Percentiles rank a stretch among this genome's conserved stretches.
These are phyloP conservation scores for Lordiphosa mommai DNA, from an alignment of 1,140 invertebrate genomes.

Conservation along the genomic window DNA sequence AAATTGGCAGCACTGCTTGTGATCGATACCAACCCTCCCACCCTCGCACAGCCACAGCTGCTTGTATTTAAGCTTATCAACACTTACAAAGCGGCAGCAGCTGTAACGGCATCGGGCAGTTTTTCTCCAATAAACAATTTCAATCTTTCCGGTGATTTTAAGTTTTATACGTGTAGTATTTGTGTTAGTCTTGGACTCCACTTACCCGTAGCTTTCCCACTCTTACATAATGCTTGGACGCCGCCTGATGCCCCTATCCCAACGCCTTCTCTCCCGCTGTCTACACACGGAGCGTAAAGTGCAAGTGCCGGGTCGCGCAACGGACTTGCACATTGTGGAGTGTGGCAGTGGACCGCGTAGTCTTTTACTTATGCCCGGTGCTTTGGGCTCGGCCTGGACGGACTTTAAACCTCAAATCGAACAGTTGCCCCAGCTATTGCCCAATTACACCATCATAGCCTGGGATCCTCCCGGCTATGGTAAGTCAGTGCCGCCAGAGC, in stretches of 20 bases:
- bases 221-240: conserved; percentile 2
- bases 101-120: no score
- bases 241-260: background rate
- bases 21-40: no score
- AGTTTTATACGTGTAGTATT: no score
- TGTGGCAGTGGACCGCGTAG: conserved; percentile 85
- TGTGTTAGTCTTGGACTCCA: no score
- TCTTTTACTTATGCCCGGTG: conserved; percentile 88
- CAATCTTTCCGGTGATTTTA: no score
- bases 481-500: conserved; percentile 88
- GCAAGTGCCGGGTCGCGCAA: conserved; percentile 81
- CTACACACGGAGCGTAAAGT: conserved; percentile 81
- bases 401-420: conserved; percentile 91
- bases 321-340: conserved; percentile 86
- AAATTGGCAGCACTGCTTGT: no score
- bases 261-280: conserved; percentile 16
- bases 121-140: no score
- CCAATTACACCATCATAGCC: conserved; percentile 88
- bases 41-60: no score
- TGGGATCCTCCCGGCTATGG: conserved; percentile 96
- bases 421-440: conserved; percentile 82
- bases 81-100: no score
- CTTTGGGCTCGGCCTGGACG: conserved; percentile 88
- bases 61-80: no score
- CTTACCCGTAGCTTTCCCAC: no score